phyloP scores from a whole-genome alignment of 2,797 vertebrate species.

The Chiloscyllium punctatum region DNA sequence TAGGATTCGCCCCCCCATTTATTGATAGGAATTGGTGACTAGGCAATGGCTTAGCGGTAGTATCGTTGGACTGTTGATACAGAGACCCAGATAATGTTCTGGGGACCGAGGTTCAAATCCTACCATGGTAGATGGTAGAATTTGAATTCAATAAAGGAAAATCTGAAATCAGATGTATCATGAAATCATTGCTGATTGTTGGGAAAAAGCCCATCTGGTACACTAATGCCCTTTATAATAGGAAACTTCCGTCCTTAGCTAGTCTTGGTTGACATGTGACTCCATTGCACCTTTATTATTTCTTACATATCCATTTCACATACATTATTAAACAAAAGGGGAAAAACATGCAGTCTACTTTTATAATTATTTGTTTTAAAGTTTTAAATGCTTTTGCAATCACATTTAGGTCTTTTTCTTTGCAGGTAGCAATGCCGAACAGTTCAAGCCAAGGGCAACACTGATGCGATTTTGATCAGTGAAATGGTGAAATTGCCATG shows the following conservation, averaged over 20 bases:
- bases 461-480: neutral
- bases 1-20: neutral
- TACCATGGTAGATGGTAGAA: no score
- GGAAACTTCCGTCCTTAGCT: no score
- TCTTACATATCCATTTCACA: neutral
- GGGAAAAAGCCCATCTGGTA: no score
- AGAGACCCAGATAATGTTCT: no score
- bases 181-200: no score
- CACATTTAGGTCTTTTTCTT: neutral
- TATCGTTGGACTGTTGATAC: no score
- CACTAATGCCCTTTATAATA: no score
- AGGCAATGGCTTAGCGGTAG: no score
- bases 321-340: neutral
- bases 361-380: neutral
- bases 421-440: neutral
- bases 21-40: neutral
- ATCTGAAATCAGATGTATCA: no score
- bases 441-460: neutral
- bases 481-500: neutral
- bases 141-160: no score
- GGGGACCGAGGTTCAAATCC: no score
- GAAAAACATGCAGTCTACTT: neutral
- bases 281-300: neutral
- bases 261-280: no score
- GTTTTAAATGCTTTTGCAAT: neutral